Percentiles rank a stretch among this genome's conserved stretches.
Conservation (phyloP, 1,140 invertebrate genomes). For the Zaprionus capensis region DNA sequence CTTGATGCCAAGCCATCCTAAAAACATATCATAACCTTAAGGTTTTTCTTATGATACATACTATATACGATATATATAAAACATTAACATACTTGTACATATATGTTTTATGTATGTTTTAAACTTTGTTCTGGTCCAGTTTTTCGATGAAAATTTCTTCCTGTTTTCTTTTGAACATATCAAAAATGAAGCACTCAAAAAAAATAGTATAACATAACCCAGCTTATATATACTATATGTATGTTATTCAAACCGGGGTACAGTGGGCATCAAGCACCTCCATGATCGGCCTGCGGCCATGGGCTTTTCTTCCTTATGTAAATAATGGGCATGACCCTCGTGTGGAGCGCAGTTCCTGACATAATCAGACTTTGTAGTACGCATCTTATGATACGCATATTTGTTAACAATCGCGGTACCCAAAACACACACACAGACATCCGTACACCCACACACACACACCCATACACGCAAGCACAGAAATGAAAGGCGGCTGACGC, state of each 20-base stretch:
- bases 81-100: too few species aligned
- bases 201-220: not conserved
- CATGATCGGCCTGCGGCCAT: not conserved
- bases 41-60: too few species aligned
- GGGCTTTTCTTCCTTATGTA: not conserved
- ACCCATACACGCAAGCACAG: not conserved
- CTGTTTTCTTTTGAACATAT: not conserved
- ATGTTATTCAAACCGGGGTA: not conserved
- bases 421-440: not conserved
- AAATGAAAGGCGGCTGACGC: slow-evolving; percentile 4
- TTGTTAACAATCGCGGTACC: slow-evolving; percentile 41
- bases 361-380: slow-evolving; percentile 33
- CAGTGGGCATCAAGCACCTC: not conserved
- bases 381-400: slow-evolving; percentile 39
- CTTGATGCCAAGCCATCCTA: not conserved
- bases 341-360: slow-evolving; percentile 6
- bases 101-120: too few species aligned
- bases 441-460: not conserved
- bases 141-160: not conserved
- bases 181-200: not conserved
- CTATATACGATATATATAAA: too few species aligned
- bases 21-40: too few species aligned
- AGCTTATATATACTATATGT: not conserved
- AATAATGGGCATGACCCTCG: slow-evolving; percentile 10
- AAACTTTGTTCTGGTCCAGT: too few species aligned